A percentile compares a stretch with the other conserved stretches of the same genome.
phyloP scores from a whole-genome alignment of 2,888 invertebrate genomes.

The Piscicola geometra region DNA sequence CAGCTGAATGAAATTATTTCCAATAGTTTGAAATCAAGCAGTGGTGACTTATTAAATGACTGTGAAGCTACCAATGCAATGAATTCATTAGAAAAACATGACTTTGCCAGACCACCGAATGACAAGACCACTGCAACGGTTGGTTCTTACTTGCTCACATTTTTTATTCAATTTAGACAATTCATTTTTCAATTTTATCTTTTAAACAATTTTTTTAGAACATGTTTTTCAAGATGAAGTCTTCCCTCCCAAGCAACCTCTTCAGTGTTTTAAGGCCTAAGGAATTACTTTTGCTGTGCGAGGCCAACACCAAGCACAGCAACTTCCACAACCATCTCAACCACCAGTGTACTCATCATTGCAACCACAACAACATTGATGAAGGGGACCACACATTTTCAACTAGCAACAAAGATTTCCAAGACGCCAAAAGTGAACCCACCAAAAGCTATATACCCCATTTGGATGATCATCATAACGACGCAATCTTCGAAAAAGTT shows the following conservation, averaged over 20 bases:
- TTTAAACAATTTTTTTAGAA: background rate
- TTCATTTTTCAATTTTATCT: background rate
- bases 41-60: conserved; percentile 2
- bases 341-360: too few relatives aligned
- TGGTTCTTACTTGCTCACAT: background rate
- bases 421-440: background rate
- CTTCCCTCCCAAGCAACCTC: background rate
- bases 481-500: background rate
- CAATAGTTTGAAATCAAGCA: conserved; percentile 30
- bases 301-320: too few relatives aligned
- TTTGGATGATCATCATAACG: background rate
- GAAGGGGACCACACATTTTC: too few relatives aligned
- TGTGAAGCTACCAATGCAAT: conserved; percentile 31
- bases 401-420: too few relatives aligned
- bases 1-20: conserved; percentile 44
- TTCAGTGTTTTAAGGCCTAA: background rate
- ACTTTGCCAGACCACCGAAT: background rate
- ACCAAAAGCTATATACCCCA: background rate
- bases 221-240: background rate
- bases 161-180: background rate
- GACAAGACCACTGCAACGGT: conserved; percentile 5
- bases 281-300: background rate
- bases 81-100: background rate
- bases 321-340: too few relatives aligned
- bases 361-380: background rate